These are phyloP conservation scores for Dicerorhinus sumatrensis DNA, from an alignment of 2,113 vertebrate species.

Conservation along the genomic window DNA sequence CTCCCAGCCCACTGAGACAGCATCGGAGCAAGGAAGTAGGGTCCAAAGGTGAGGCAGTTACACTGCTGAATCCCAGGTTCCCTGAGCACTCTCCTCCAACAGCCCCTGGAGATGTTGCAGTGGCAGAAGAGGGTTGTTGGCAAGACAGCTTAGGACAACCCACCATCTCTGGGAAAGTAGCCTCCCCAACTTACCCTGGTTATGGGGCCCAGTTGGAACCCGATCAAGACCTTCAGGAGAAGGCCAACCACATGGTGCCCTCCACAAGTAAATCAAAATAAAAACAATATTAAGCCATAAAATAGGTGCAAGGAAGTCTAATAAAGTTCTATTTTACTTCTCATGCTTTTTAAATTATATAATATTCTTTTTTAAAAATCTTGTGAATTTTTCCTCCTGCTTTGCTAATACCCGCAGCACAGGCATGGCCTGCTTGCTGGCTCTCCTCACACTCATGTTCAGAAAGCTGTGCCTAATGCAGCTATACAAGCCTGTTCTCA, in stretches of 20 bases:
- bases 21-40: neutral
- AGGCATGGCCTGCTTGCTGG: neutral
- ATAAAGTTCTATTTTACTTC: neutral
- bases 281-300: neutral
- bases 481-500: neutral
- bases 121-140: neutral
- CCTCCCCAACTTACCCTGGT: neutral
- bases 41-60: neutral
- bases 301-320: neutral
- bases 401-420: neutral
- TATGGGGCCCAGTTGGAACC: neutral
- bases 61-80: neutral
- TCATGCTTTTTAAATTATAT: neutral
- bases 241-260: neutral
- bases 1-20: neutral
- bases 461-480: neutral
- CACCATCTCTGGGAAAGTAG: neutral
- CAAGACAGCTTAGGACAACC: neutral
- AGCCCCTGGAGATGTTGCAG: neutral
- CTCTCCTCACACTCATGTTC: neutral
- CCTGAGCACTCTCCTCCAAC: neutral
- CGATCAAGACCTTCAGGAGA: neutral
- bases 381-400: neutral
- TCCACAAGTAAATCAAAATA: neutral
- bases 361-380: neutral